These are phyloP conservation scores for Varanus salvator DNA, from an alignment of 2,113 vertebrate genomes.

Conservation along the genomic window DNA sequence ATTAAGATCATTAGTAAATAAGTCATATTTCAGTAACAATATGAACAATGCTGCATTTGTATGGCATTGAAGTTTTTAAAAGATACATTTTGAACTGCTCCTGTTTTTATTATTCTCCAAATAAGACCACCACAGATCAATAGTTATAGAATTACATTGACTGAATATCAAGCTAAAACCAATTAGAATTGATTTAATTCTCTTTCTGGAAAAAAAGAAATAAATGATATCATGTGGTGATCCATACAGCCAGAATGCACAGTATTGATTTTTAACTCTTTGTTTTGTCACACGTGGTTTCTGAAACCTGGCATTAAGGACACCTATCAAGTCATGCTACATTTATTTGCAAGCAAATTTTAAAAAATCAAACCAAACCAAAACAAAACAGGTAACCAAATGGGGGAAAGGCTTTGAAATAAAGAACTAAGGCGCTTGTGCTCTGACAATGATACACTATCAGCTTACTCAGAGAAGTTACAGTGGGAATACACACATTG, in stretches of 20 bases:
- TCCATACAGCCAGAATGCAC: conserved; percentile 78
- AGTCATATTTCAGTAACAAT: conserved; percentile 77
- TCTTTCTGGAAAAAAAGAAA: conserved; percentile 78
- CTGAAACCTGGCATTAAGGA: conserved; percentile 74
- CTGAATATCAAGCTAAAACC: conserved; percentile 89
- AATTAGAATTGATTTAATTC: conserved; percentile 92
- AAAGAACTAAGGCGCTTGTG: conserved; percentile 69
- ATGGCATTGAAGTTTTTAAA: conserved; percentile 83
- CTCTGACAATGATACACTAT: conserved; percentile 97
- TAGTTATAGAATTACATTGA: conserved; percentile 93
- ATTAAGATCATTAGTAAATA: conserved; percentile 72
- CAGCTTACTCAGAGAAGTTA: conserved; percentile 94
- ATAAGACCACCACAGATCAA: conserved; percentile 86
- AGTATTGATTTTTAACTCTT: conserved; percentile 87
- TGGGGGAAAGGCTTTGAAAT: conserved; percentile 72
- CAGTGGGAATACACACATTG: conserved; percentile 99
- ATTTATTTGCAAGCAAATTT: conserved; percentile 82
- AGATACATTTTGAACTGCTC: conserved; percentile 85
- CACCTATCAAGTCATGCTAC: conserved; percentile 77
- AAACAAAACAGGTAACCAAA: conserved; percentile 74
- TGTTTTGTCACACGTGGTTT: conserved; percentile 83
- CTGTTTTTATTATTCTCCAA: conserved; percentile 91
- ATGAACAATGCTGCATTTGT: conserved; percentile 70
- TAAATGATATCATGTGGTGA: conserved; percentile 77
- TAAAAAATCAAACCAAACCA: too few species aligned